Base-by-base conservation (phyloP, 2,888 invertebrate genomes). In the Epinotia ramella region DNA sequence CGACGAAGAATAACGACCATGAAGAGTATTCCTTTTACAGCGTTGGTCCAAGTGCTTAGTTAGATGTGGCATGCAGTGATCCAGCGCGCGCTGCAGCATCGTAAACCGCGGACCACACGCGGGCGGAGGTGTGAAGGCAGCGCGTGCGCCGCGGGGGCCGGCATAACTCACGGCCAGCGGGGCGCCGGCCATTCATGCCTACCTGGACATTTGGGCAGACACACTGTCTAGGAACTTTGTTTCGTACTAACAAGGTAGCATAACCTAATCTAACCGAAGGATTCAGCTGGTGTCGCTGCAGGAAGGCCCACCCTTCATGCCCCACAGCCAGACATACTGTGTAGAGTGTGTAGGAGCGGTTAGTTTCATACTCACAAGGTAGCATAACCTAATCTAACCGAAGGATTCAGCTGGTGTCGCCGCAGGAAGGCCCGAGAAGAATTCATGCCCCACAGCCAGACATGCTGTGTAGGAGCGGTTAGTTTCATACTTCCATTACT, bases 91-190 rank as follows among this genome's bases (percentile, higher is more conserved):
- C 89, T 88, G 91, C 90, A 91, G 90, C 90, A 86, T 90, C 93
- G 91, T 93, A 93, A 93, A 93, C 84, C 90, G 89, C 88, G 88
- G 94, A 94, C 94, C 94, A 94, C 94, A 94, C 94, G 94, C 94
- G 94, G 93, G 88, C 89, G 91, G 91, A 93, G 94, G 94, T 93
- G 94, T 94, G 94, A 93, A 94, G 93, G 92, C 91, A 91, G 90
- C 87, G 89, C 84, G 80, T 88, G 88, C 90, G 86, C 91, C 88
- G 89, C 91, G 90, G 93, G 94, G 93, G 92, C 90, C 82, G 83
- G 86, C 93, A 94, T 94, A 94, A 93, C 93, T 94, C 93, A 94
- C 89, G 88, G 86, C 84, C 93, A 91, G 92, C 93, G 93, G 94
- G 94, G 92, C 91, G 93, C 92, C 92, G 82, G 87, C 89, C 93